Percentiles rank a stretch among this genome's conserved stretches.
phyloP scores from a whole-genome alignment of 2,113 vertebrate genomes.

The Typhlomys cinereus region DNA sequence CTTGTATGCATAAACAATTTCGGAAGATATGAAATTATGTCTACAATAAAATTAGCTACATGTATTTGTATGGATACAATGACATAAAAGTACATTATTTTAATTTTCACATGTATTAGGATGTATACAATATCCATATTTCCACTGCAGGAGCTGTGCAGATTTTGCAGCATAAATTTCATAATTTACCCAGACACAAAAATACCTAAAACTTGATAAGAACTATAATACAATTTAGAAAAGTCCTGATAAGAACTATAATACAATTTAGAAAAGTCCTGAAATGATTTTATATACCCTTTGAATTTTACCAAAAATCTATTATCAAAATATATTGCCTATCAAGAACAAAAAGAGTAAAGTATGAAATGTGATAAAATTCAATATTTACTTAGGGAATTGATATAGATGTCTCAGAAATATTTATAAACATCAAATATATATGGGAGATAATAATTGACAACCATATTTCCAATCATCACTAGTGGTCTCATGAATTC shows the following conservation, averaged over 20 bases:
- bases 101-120: neutral
- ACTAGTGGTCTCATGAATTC: neutral
- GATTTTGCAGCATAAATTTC: neutral
- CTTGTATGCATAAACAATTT: neutral
- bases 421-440: slow-evolving; percentile 45
- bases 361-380: slow-evolving; percentile 41
- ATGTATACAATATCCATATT: neutral
- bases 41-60: slow-evolving; percentile 21
- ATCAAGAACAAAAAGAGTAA: slow-evolving; percentile 42
- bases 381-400: slow-evolving; percentile 43
- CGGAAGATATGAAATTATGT: neutral
- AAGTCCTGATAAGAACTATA: slow-evolving; percentile 25
- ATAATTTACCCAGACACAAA: slow-evolving; percentile 33
- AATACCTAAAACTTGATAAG: slow-evolving; percentile 38
- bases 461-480: neutral
- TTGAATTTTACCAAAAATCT: slow-evolving; percentile 38
- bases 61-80: neutral
- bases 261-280: slow-evolving; percentile 2
- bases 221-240: slow-evolving; percentile 27
- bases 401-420: slow-evolving; percentile 40
- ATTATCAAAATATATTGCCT: slow-evolving; percentile 12
- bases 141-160: neutral
- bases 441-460: slow-evolving; percentile 6
- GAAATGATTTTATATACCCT: slow-evolving; percentile 48
- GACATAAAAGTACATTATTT: slow-evolving; percentile 8